These are phyloP conservation scores for Sebastes cheni DNA, from an alignment of 2,797 vertebrate species.

Conservation along the genomic window DNA sequence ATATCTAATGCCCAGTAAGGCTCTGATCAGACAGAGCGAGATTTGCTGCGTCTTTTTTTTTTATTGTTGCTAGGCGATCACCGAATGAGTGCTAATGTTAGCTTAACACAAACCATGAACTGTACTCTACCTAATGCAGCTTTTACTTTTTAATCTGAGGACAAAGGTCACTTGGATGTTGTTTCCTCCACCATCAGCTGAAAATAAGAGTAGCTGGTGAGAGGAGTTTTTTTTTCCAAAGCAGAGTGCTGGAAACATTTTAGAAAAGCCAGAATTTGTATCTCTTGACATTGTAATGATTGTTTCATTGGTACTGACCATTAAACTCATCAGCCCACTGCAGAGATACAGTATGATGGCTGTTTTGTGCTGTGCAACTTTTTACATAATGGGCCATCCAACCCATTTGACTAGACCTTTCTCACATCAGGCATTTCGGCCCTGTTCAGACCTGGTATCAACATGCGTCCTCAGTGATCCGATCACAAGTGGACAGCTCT, in stretches of 20 bases:
- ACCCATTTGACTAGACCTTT: neutral
- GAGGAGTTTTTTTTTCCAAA: neutral
- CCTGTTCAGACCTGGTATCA: no score
- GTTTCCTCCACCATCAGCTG: neutral
- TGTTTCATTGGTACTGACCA: conserved; percentile 7
- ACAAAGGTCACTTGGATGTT: neutral
- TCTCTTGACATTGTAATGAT: conserved; percentile 1
- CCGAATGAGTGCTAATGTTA: no score
- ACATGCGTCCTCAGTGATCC: no score
- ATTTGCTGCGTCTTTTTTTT: no score
- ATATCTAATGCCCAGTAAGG: no score
- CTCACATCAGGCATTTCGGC: neutral
- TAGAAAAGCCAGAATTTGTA: neutral
- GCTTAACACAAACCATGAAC: no score
- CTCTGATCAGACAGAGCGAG: no score
- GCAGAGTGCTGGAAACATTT: neutral
- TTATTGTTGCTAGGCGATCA: no score
- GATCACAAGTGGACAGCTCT: no score
- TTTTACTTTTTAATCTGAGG: neutral
- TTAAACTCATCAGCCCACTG: conserved; percentile 10
- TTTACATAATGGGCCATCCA: neutral
- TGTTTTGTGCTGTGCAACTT: neutral
- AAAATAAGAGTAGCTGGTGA: neutral
- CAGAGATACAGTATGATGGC: neutral
- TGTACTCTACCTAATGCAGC: neutral